Base-by-base conservation (phyloP, 2,113 vertebrate species). In the Eclectus roratus region DNA sequence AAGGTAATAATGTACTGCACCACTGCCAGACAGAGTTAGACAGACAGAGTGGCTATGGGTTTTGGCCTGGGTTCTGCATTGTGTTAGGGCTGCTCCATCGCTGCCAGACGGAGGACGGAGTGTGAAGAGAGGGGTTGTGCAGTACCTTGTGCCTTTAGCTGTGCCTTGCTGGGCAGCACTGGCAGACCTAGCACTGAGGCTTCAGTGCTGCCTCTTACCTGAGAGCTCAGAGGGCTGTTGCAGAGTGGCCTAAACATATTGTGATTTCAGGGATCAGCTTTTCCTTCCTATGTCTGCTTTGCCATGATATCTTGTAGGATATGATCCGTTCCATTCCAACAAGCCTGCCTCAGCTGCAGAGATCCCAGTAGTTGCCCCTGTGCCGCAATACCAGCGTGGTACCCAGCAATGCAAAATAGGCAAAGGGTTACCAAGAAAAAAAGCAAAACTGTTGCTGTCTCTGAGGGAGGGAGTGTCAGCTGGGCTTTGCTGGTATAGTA, bases 1-100 rank as follows among this genome's bases (percentile, higher is more conserved):
- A 92, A 97, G 96, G 96, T 97, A 97, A 96, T 96, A 95, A 95
- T 85, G 96, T 94, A 85, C 91, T 91, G 80, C 82, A 78, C 70
- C 80, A 53, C 61, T 96, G 96, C 93, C 96, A 97, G 96, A 86
- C 93, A 61, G 91, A 84, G 91, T 95, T 94, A 95, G 93, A 94
- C 93, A 96, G 96, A 96, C 94, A 96, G 77, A 96, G 91, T n/a
- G 93, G 93, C 93, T 96, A 89, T 92, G 94, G 94, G 96, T 61
- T 92, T 97, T 97, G 96, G 96, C 94, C 91, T 86, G 88, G 83
- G 56, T 93, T 97, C 94, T 95, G 80, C 91, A 92, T 95, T 94
- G 90, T 92, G 80, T 82, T 95, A 63, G 56, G 53, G 86, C 80
- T 91, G 92, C 91, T 94, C 77, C 13, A 7, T 53, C 9, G 1